A percentile compares a stretch with the other conserved stretches of the same genome.
Evolutionary conservation across 2,888 invertebrate genomes (phyloP).

Genomic region (Polymixis flavicincta): DNA sequence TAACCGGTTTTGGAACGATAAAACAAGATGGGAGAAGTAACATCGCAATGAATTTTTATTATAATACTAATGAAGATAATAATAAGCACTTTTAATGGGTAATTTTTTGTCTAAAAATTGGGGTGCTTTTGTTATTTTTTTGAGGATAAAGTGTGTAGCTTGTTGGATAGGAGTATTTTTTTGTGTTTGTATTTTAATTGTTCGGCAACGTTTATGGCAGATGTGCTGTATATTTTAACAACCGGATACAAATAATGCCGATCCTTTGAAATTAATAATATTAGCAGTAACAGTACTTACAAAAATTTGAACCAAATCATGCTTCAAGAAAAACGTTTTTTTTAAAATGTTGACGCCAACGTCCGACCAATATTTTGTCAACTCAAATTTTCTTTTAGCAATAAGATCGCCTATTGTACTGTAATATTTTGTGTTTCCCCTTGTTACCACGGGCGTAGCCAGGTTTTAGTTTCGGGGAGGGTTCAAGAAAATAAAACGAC

Average conservation of each 20-base stretch:
- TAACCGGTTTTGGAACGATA: slow-evolving; percentile 67
- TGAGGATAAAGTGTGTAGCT: slow-evolving; percentile 22
- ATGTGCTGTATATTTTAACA: slow-evolving; percentile 1
- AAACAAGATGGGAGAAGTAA: slow-evolving; percentile 62
- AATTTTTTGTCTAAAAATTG: slow-evolving; percentile 40
- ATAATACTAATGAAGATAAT: slow-evolving; percentile 58
- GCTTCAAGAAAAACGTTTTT: too few relatives aligned
- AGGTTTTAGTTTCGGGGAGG: too few relatives aligned
- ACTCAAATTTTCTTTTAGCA: background rate
- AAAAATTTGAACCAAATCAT: too few relatives aligned
- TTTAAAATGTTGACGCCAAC: background rate
- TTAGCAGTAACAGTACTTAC: too few relatives aligned
- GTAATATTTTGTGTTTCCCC: background rate
- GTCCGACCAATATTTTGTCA: background rate
- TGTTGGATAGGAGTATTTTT: slow-evolving; percentile 1
- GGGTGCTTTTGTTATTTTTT: slow-evolving; percentile 53
- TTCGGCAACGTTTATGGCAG: slow-evolving; percentile 6
- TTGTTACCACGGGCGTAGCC: too few relatives aligned
- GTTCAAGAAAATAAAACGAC: too few relatives aligned
- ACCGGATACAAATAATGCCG: background rate
- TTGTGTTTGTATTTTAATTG: background rate
- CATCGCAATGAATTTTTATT: slow-evolving; percentile 64
- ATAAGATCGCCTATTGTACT: background rate
- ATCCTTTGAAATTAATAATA: background rate
- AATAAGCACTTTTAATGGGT: slow-evolving; percentile 58